phyloP scores from a whole-genome alignment of 2,888 invertebrate genomes.

The Girardia tigrina region DNA sequence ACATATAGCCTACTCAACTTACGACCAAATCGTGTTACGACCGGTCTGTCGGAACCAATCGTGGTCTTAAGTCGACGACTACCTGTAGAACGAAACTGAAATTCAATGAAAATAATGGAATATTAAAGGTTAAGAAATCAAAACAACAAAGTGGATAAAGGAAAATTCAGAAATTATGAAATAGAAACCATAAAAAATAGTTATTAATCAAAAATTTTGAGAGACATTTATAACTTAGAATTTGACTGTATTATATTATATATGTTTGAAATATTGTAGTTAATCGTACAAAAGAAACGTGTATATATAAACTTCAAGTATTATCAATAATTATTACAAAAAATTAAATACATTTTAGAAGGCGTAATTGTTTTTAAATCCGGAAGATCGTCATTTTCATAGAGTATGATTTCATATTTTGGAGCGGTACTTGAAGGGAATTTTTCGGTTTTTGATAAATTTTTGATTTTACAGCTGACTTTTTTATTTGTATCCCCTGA shows the following conservation, averaged over 20 bases:
- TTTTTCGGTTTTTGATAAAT: not conserved
- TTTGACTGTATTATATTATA: too few species aligned
- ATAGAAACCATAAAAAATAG: not conserved
- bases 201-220: not conserved
- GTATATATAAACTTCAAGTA: not conserved
- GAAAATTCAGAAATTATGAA: not conserved
- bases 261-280: too few species aligned
- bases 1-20: too few species aligned
- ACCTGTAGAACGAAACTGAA: too few species aligned
- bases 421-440: not conserved
- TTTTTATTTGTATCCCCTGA: not conserved
- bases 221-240: too few species aligned
- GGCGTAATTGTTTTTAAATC: not conserved
- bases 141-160: too few species aligned
- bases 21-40: too few species aligned
- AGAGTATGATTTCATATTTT: not conserved
- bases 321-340: not conserved
- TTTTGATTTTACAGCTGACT: not conserved
- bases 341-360: not conserved
- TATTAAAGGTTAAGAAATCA: too few species aligned
- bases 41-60: too few species aligned
- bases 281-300: not conserved
- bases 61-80: too few species aligned
- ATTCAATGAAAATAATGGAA: too few species aligned
- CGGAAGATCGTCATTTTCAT: not conserved